Evolutionary conservation across 2,888 invertebrate species (phyloP).

Genomic region (Plagodis pulveraria): DNA sequence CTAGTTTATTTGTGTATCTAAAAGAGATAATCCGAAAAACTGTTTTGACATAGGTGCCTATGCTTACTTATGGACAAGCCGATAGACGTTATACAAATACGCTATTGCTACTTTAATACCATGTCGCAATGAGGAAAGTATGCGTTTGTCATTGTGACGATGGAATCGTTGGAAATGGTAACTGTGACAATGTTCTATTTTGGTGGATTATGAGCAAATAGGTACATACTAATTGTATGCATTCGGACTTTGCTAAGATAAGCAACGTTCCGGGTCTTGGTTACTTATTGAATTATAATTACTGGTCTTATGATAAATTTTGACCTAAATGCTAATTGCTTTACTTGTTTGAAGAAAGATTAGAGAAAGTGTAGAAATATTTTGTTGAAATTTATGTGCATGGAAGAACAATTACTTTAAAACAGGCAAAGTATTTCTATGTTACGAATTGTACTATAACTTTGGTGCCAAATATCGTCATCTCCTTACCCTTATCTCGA

Average conservation of each 20-base stretch:
- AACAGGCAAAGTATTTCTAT: too few species aligned
- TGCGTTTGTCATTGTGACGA: not conserved
- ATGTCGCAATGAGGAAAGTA: too few species aligned
- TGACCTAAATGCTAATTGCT: conserved; percentile 35
- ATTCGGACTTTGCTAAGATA: conserved; percentile 27
- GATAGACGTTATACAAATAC: too few species aligned
- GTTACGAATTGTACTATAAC: too few species aligned
- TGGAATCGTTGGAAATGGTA: not conserved
- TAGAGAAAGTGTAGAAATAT: conserved; percentile 17
- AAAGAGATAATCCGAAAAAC: not conserved
- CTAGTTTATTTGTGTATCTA: not conserved
- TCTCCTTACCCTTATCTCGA: too few species aligned
- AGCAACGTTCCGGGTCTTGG: conserved; percentile 18
- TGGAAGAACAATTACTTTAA: too few species aligned
- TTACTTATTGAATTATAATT: conserved; percentile 31
- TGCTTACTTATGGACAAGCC: not conserved
- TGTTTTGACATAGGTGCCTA: conserved; percentile 1
- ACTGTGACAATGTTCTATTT: conserved; percentile 10
- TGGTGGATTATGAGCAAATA: not conserved
- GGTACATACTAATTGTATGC: conserved; percentile 5
- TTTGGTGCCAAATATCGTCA: too few species aligned
- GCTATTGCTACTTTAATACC: too few species aligned
- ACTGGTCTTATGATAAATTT: conserved; percentile 30
- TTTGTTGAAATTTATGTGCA: not conserved
- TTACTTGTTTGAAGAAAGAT: conserved; percentile 19